Evolutionary conservation across 2,888 invertebrate species (phyloP), one percentile per base, ranked within the genome.

Genomic region (Oxystoma pomonae): DNA sequence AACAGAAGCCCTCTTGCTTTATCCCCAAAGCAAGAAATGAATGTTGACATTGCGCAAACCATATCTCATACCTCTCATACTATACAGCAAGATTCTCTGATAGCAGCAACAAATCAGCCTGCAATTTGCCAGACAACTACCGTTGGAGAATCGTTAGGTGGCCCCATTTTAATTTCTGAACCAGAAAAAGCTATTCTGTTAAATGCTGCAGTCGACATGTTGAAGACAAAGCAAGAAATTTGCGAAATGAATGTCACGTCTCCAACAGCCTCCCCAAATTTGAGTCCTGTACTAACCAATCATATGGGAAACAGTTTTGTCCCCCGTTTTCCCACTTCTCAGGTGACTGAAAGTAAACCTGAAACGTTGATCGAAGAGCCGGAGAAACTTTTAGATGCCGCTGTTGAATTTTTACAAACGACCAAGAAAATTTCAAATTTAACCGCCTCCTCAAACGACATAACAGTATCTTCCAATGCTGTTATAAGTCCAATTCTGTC

Each of bases 131-230:
- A 71, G 59, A 59, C 74, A 2, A 80, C 80, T 58, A 66, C 67
- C 9, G 57, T 70, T 1, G 69, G 68, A 20, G 73, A 35, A 16
- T 56, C 75, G 49, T 53, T 73, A 1, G 35, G 12, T 35, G 59
- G 61, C 20, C 52, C 57, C 60, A 65, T 81, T 20, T 62, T 73
- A 7, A 84, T 86, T 55, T 83, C 85, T 1, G 85, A 87, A 21
- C 86, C 88, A 21, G 88, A 88, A 70, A 90, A 90, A 69, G 88
- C 87, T n/a, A 89, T 91, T 84, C 84, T 91, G 55, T 82, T 90
- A 60, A 89, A 88, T 75, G 90, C 90, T 3, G 88, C 89, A 0
- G 89, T 87, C 0, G 89, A 90, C 78, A 85, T 88, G 70, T 82
- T 89, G 16, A 86, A 88, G 57, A 88, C 88, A 0, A 84, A 84